Base-by-base conservation (phyloP, 2,888 invertebrate genomes). In the Dynastes tityus region DNA sequence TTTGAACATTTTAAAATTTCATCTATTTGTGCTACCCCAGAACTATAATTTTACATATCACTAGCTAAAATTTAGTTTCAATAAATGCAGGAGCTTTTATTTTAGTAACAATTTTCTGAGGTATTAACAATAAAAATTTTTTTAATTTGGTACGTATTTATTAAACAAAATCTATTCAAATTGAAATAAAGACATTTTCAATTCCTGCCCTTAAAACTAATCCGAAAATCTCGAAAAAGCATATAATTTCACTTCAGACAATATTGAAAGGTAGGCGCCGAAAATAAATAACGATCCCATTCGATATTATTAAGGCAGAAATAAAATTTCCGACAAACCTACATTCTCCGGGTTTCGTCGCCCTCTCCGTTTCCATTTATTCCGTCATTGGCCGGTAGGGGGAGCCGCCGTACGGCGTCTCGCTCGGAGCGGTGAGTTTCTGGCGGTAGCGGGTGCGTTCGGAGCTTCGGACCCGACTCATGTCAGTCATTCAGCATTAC, bases 401-500 rank as follows among this genome's bases (percentile, higher is more conserved):
- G 73, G 73, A 74, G 61, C 51, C 73, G 61, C 22, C 37, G 45
- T 32, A 61, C 73, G 27, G 73, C 40, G 37, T 16, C 55, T 55
- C 71, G 71, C 55, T 55, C 32, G 13, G n/a, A 61, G 61, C 73
- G 61, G 16, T 27, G 22, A 16, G n/a, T 22, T 61, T 74, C 61
- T 16, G 58, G 45, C 73, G n/a, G 55, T 55, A 71, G 58, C 45
- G 40, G 45, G 16, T 22, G 13, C 68, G 29, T 51, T 68, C 63
- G 29, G 32, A 51, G 51, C 51, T 51, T 83, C 83, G 81, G 84
- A 85, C 84, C 84, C 86, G 82, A 85, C 84, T 86, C 87, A 85
- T 86, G 88, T 88, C 88, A 88, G 87, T 88, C 88, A 88, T 86
- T 86, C 85, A 86, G 88, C 87, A 88, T 88, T 88, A 88, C 87